Base-by-base conservation (phyloP, 2,888 invertebrate species). In the Osmoderma eremita region DNA sequence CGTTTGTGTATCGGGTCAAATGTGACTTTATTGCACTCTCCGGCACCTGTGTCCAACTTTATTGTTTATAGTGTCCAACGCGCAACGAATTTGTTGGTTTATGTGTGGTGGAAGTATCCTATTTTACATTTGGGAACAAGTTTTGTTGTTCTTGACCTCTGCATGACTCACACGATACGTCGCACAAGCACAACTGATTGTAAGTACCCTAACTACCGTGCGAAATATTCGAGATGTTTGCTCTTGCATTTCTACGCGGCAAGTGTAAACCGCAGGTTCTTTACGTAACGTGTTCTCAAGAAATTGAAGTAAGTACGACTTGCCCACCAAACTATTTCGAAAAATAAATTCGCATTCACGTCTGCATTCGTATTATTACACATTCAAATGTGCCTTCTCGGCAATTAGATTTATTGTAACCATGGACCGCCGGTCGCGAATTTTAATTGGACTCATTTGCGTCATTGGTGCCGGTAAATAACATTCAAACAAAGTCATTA, bases 131-230 rank as follows among this genome's bases (percentile, higher is more conserved):
- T 75, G 70, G 71, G 68, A 77, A 77, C 77, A 73, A 77, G 78
- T 78, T 77, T 77, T 74, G 74, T 72, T 30, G 30, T 30, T 73
- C 75, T 77, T 77, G 78, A 78, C 78, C 78, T 73, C 72, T 75
- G 30, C 30, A 5, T 10, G 45, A 74, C 75, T 74, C 74, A 75
- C 72, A 70, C 73, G 75, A 76, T 73, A 77, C 77, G 77, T 75
- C 74, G 75, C 76, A 76, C 75, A 61, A 61, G 45, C 36, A 36
- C 45, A 61, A 61, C 30, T 30, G 51, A 24, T 24, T 24, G 24
- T 24, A 5, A 53, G 51, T 63, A 51, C 63, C 63, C 53, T 51
- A 63, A 51, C 51, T 51, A 41, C 63, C 17, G 63, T 41, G 41
- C 63, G 41, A 63, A 63, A 63, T 51, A 63, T 51, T 51, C 36